Base-by-base conservation (phyloP, 2,113 vertebrate genomes). In the Rhinopomastus cyanomelas region DNA sequence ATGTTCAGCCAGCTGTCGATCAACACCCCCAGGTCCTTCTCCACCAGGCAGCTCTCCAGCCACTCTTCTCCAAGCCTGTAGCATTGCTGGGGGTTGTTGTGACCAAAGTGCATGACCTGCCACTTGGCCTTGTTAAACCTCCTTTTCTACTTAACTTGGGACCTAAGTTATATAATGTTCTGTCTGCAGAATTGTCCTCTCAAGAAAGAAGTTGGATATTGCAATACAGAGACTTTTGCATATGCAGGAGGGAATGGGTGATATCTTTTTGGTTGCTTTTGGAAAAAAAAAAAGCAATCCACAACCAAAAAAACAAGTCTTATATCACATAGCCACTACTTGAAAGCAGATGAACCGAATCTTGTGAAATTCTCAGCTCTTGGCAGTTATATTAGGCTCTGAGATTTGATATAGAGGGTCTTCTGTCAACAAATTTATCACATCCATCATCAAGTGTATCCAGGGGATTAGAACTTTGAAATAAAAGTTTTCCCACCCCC, bases 291-390 rank as follows among this genome's bases (percentile, higher is more conserved):
- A 8, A 46, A 32, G 8, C 16, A 34, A 46, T 5, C 4, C 21
- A 55, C 14, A 46, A 68, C 22, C 19, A 52, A 83, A 89, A 83
- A 89, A 66, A 1, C 16, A 92, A 66, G 27, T 55, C 48, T 91
- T 48, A 73, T 62, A 46, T 83, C 55, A 82, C 29, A 73, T 48
- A 83, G 37, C 42, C 25, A 51, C 64, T 77, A 32, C 68, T 85
- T 90, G 69, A 94, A 93, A 93, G 65, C 65, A 92, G 77, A 91
- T 88, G 88, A 95, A 92, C 57, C 36, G 64, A 90, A 86, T 81
- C 88, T 36, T 92, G 73, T 75, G 84, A 89, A 89, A 77, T 80
- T 95, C 42, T 92, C 82, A 75, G 25, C 20, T 93, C 65, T 86
- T 88, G 90, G 62, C 83, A 88, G 79, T 71, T 86, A 27, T 88